A percentile compares a stretch with the other conserved stretches of the same genome.
phyloP scores from a whole-genome alignment of 1,140 invertebrate species.

The Lepidurus apus region DNA sequence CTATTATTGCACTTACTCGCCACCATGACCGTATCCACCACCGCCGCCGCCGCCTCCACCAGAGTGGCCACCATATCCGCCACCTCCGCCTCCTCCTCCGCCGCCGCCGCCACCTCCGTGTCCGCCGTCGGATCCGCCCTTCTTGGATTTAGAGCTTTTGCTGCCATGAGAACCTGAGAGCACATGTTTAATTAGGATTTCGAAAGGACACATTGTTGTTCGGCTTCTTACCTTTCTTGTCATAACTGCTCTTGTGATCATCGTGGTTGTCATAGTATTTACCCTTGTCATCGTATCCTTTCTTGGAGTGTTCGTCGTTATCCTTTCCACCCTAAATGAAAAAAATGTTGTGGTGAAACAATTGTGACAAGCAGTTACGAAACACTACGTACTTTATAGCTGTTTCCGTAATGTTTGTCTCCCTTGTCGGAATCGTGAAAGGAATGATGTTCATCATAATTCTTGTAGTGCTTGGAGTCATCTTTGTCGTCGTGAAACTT shows the following conservation, averaged over 20 bases:
- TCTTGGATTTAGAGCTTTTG: slow-evolving; percentile 15
- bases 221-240: slow-evolving; percentile 5
- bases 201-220: not conserved
- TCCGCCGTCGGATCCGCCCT: not conserved
- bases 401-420: slow-evolving; percentile 34
- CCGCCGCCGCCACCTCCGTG: not conserved
- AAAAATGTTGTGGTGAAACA: not conserved
- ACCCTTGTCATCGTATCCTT: slow-evolving; percentile 34
- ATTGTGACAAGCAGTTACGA: not conserved
- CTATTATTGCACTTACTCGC: no score
- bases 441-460: slow-evolving; percentile 36
- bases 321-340: slow-evolving; percentile 26
- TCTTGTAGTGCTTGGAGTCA: slow-evolving; percentile 35
- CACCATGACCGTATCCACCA: no score
- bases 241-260: slow-evolving; percentile 32
- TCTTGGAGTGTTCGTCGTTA: slow-evolving; percentile 33
- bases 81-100: not conserved
- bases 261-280: slow-evolving; percentile 29
- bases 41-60: no score
- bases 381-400: slow-evolving; percentile 35
- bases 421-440: slow-evolving; percentile 37
- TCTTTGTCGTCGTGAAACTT: slow-evolving; percentile 38
- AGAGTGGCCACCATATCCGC: no score
- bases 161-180: not conserved
- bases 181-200: not conserved